Conservation (phyloP, 2,113 vertebrate species). For the Strix uralensis region DNA sequence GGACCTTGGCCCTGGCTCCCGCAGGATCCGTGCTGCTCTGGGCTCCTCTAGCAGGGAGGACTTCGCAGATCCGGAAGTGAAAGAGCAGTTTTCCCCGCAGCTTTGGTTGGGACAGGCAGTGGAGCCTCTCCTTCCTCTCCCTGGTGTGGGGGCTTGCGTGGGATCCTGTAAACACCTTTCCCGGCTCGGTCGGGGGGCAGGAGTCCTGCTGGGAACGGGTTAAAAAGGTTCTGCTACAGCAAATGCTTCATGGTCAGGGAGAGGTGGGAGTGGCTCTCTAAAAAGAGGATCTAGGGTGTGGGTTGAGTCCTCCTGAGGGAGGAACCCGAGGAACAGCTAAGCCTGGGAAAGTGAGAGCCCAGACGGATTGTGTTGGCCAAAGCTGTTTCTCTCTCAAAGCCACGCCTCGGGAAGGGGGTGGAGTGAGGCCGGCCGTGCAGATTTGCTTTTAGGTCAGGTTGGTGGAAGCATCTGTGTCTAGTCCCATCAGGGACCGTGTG, state of each 20-base stretch:
- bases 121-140: background rate
- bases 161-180: background rate
- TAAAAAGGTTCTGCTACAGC: background rate
- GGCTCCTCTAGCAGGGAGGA: background rate
- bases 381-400: constrained; percentile 21
- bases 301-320: constrained; percentile 58
- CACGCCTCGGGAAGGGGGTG: constrained; percentile 28
- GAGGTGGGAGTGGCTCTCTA: constrained; percentile 28
- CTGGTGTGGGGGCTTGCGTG: rapidly evolving
- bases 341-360: constrained; percentile 55
- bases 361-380: constrained; percentile 13
- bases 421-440: background rate
- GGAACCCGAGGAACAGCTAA: constrained; percentile 59
- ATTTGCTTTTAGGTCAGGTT: background rate
- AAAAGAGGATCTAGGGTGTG: constrained; percentile 44
- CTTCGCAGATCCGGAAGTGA: background rate
- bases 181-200: rapidly evolving
- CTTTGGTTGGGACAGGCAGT: background rate
- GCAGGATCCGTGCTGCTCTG: background rate
- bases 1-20: background rate
- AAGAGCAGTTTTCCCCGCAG: background rate
- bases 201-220: background rate
- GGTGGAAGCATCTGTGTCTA: background rate
- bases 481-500: background rate
- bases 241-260: background rate